These are phyloP conservation scores for Apodemus speciosus DNA, from an alignment of 2,113 vertebrate genomes.

Conservation along the genomic window DNA sequence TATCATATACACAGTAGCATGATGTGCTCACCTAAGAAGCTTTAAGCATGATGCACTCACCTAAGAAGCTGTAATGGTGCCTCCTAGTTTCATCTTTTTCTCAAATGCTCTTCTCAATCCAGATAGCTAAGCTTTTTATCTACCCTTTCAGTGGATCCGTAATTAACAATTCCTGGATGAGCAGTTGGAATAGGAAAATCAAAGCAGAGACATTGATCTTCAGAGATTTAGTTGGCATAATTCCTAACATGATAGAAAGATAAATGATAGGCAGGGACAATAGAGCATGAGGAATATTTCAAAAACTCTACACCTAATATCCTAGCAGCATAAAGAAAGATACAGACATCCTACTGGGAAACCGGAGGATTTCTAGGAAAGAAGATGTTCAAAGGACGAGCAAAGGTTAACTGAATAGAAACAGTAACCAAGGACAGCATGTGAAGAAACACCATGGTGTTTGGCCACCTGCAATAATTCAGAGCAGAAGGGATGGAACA, in stretches of 20 bases:
- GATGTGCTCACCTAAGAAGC: no score
- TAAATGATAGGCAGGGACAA: neutral
- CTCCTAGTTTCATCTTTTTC: neutral
- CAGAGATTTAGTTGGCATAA: neutral
- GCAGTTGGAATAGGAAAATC: neutral
- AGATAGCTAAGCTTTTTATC: neutral
- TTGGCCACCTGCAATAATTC: neutral
- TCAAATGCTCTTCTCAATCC: neutral
- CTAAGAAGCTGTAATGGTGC: no score
- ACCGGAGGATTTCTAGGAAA: neutral
- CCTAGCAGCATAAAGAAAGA: neutral
- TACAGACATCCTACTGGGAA: neutral
- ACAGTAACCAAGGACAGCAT: neutral
- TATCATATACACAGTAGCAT: no score
- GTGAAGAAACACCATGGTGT: neutral
- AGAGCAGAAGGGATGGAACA: neutral
- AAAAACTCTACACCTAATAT: neutral
- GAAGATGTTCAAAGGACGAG: neutral
- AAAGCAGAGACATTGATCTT: neutral
- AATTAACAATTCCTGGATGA: neutral
- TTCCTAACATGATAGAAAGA: neutral
- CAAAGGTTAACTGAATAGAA: neutral
- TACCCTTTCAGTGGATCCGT: neutral
- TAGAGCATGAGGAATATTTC: neutral
- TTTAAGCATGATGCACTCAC: neutral